Percentiles rank a stretch among this genome's conserved stretches.
Conservation (phyloP, 2,113 vertebrate genomes). For the Heliornis fulica region DNA sequence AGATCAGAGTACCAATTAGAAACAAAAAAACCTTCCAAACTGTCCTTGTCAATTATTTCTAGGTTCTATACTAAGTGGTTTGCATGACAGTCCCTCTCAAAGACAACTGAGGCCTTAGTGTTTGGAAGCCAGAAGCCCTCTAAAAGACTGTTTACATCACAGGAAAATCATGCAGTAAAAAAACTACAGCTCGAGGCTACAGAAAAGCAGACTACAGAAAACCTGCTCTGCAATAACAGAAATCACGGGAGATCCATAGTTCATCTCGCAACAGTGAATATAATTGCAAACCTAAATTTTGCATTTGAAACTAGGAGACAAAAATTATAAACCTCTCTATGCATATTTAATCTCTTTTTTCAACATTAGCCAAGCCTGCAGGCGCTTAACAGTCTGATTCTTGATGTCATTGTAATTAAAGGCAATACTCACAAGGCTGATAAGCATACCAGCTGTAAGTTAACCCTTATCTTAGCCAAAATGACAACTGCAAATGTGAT, state of each 20-base stretch:
- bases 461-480: conserved; percentile 44
- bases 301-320: conserved; percentile 23
- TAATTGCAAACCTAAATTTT: conserved; percentile 18
- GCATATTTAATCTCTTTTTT: conserved; percentile 24
- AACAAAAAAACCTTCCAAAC: not conserved
- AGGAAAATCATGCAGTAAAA: not conserved
- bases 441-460: conserved; percentile 36
- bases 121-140: not conserved
- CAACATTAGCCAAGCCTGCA: conserved; percentile 42
- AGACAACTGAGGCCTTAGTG: not conserved
- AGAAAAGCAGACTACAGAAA: not conserved
- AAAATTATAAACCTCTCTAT: conserved; percentile 11
- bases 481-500: not conserved
- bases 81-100: not conserved
- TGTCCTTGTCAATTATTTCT: not conserved
- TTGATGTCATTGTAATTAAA: conserved; percentile 54
- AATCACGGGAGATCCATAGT: not conserved
- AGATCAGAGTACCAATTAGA: not conserved
- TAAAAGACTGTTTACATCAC: not conserved
- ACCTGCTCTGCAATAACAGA: not conserved
- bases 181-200: not conserved
- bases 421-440: conserved; percentile 27
- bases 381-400: not conserved
- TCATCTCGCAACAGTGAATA: conserved; percentile 25
- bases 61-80: not conserved